These are phyloP conservation scores for Lycaon pictus DNA, from an alignment of 2,113 vertebrate species.

Conservation along the genomic window DNA sequence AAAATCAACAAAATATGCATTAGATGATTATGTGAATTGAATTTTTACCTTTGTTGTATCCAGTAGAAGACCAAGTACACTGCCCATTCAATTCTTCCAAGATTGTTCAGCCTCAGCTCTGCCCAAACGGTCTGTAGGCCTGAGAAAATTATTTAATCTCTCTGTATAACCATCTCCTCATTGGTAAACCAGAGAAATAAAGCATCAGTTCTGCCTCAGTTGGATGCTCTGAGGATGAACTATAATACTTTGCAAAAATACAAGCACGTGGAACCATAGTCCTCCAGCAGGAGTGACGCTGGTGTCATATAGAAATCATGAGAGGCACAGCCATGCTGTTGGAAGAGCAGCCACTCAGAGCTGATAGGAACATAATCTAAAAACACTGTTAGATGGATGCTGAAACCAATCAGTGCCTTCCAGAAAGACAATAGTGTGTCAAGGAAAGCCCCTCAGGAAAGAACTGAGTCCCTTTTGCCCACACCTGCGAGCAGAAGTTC, in stretches of 20 bases:
- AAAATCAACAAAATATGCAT: background rate
- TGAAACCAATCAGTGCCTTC: background rate
- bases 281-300: background rate
- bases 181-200: background rate
- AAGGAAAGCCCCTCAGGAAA: background rate
- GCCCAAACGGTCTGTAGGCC: rapidly evolving
- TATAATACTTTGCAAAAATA: background rate
- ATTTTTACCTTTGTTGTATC: background rate
- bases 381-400: background rate
- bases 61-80: background rate
- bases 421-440: background rate
- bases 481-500: background rate
- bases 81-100: background rate
- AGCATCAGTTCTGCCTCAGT: background rate
- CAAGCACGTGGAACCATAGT: background rate
- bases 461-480: background rate
- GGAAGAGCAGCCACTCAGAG: background rate
- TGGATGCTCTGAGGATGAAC: background rate
- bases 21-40: background rate
- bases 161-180: background rate
- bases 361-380: too few relatives aligned
- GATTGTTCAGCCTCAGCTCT: background rate
- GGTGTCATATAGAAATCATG: too few relatives aligned
- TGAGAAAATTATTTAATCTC: background rate
- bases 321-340: too few relatives aligned